Base-by-base conservation (phyloP, 2,113 vertebrate genomes). In the Pelecanus crispus region DNA sequence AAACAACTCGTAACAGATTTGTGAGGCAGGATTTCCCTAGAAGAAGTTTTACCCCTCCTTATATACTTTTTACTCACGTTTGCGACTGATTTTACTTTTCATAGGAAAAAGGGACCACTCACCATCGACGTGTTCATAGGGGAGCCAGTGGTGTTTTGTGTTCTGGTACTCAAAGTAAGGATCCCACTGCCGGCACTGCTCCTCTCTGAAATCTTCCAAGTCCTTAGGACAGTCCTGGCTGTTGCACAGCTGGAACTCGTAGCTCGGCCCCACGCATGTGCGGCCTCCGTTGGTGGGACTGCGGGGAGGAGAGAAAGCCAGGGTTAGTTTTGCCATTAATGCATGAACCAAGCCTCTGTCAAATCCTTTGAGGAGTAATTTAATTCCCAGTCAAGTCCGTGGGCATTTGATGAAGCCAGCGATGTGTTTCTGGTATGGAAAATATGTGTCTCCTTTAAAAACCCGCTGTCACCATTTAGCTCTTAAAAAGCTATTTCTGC, bases 191-290 rank as follows among this genome's bases (percentile, higher is more conserved):
- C 96, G 97, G 95, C 99, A 99, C 90, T 99, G 99, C 81, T 99
- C 98, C 96, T 99, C 99, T 28, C 99, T 97, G 94, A 98, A 98
- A 90, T 99, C 99, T 6, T 98, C 98, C 50, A 98, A 97, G 52
- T 98, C 96, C 58, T 99, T 98, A 22, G 99, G 98, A 25, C 99
- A 99, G 49, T 99, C 98, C 63, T 99, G 97, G 12, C 94, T 97
- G 97, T 98, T 99, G 98, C 99, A 99, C 75, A 99, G 98, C 97
- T 99, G 99, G 97, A 99, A 99, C 95, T 99, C 99, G 4, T 99
- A 98, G 68, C 97, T 98, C 0, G 98, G 97, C 28, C 99, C 99
- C 7, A 98, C 72, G 29, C 99, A 99, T 6, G 98, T 98, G 66
- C 98, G 99, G 55, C 99, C 99, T 50, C 99, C 99, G 0, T 99